These are phyloP conservation scores for Vesta saturnalis DNA, from an alignment of 2,888 invertebrate species.

Conservation along the genomic window DNA sequence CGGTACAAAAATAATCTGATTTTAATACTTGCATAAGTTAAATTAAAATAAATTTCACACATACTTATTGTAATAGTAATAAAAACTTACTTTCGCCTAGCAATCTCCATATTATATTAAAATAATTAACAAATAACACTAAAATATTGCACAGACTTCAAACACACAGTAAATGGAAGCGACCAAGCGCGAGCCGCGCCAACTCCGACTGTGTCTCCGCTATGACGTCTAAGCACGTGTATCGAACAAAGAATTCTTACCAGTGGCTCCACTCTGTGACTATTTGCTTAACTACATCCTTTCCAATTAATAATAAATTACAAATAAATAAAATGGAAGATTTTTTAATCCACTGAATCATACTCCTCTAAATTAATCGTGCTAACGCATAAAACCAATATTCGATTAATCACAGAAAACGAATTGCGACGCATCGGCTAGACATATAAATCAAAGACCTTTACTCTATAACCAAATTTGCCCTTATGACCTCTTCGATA, in stretches of 20 bases:
- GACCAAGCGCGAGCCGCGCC: conserved; percentile 33
- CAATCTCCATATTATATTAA: conserved; percentile 42
- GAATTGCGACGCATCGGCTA: too few species aligned
- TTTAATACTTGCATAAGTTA: conserved; percentile 9
- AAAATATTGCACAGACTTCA: conserved; percentile 38
- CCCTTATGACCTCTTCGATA: too few species aligned
- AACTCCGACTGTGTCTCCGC: conserved; percentile 34
- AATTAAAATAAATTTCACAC: neutral
- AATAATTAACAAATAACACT: conserved; percentile 24
- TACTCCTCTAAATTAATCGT: too few species aligned
- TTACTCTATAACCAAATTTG: too few species aligned
- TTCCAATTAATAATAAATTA: neutral
- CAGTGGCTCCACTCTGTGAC: conserved; percentile 24
- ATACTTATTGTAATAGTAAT: conserved; percentile 7
- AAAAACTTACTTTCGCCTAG: conserved; percentile 48
- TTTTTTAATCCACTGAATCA: too few species aligned
- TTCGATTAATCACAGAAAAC: too few species aligned
- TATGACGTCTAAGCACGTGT: conserved; percentile 44
- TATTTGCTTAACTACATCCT: neutral
- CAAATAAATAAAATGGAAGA: too few species aligned
- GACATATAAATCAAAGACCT: too few species aligned
- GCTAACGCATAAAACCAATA: too few species aligned
- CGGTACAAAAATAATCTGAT: conserved; percentile 34
- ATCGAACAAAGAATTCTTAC: conserved; percentile 42
- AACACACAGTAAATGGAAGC: conserved; percentile 23